These are phyloP conservation scores for Premnoplex brunnescens DNA, from an alignment of 2,797 vertebrate species.

Conservation along the genomic window DNA sequence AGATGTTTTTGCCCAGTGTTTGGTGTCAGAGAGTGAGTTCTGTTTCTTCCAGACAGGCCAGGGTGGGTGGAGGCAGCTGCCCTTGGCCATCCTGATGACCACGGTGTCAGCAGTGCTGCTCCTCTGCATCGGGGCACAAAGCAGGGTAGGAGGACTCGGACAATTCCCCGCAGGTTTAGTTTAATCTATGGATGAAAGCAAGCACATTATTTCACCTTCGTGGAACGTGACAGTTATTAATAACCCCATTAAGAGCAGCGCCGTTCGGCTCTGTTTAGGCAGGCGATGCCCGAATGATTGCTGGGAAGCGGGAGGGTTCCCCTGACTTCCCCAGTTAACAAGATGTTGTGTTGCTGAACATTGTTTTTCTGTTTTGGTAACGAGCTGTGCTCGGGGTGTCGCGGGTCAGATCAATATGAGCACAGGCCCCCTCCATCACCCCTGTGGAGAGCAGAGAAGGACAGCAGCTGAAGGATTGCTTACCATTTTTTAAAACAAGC, in stretches of 20 bases:
- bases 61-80: neutral
- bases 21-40: neutral
- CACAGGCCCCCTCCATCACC: neutral
- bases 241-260: conserved; percentile 71
- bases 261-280: conserved; percentile 31
- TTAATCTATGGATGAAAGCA: conserved; percentile 49
- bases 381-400: neutral
- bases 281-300: neutral
- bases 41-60: no score
- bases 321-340: conserved; percentile 40
- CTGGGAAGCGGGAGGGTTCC: neutral
- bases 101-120: neutral
- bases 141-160: neutral
- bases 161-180: conserved; percentile 49
- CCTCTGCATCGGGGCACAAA: neutral
- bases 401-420: neutral
- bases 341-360: conserved; percentile 41
- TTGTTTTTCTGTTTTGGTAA: conserved; percentile 32
- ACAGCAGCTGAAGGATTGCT: neutral
- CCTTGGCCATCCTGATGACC: accelerated
- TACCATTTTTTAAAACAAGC: neutral
- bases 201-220: conserved; percentile 60
- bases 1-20: neutral
- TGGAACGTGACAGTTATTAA: conserved; percentile 74
- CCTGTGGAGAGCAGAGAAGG: neutral